Conservation (phyloP, 2,113 vertebrate genomes). For the Cynopterus brachyotis region DNA sequence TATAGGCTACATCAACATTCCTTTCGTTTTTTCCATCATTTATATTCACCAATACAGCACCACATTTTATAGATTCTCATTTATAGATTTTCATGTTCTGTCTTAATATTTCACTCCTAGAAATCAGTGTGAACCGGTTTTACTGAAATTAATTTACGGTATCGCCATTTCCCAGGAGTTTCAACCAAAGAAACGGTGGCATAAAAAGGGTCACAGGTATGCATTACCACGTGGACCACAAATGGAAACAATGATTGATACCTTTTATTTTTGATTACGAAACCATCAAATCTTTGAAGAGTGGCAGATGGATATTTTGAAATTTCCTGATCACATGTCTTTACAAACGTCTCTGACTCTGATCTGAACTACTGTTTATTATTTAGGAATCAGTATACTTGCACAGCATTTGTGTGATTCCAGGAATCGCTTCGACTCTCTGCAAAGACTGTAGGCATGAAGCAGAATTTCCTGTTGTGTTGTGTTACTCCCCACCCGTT, state of each 20-base stretch:
- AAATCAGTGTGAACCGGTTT: neutral
- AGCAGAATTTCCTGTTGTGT: neutral
- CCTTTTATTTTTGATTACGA: neutral
- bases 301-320: neutral
- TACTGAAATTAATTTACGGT: neutral
- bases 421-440: neutral
- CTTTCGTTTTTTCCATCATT: neutral
- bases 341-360: neutral
- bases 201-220: neutral
- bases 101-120: neutral
- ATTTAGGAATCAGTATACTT: neutral
- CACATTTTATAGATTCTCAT: neutral
- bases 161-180: neutral
- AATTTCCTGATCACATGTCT: neutral
- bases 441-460: neutral
- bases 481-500: neutral
- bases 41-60: neutral
- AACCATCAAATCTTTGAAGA: neutral
- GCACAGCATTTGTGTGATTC: neutral
- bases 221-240: neutral
- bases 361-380: neutral
- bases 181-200: neutral
- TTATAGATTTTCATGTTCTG: neutral
- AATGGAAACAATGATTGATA: neutral
- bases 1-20: neutral